Conservation (phyloP, 2,888 invertebrate species). For the Cataglyphis rosenhaueri region DNA sequence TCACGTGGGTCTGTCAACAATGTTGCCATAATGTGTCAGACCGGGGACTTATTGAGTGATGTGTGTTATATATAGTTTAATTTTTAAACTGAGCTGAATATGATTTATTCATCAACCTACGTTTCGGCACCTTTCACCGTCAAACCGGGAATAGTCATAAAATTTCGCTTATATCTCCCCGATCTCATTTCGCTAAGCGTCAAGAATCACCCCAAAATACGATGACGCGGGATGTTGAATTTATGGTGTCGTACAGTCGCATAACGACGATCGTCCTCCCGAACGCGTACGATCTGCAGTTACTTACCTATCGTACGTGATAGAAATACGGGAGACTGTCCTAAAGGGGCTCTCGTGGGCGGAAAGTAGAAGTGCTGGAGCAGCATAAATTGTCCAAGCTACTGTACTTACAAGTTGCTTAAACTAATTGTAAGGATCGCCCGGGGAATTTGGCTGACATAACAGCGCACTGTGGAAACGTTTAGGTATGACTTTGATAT, state of each 20-base stretch:
- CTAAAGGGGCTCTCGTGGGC: constrained; percentile 15
- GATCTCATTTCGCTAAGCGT: constrained; percentile 9
- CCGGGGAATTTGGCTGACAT: constrained; percentile 65
- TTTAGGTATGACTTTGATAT: constrained; percentile 4
- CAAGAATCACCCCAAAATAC: constrained; percentile 12
- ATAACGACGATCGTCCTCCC: constrained; percentile 12
- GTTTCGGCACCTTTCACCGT: not conserved
- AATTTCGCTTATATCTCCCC: not conserved
- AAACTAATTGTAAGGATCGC: constrained; percentile 66
- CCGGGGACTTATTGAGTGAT: too few species aligned
- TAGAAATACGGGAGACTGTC: constrained; percentile 53
- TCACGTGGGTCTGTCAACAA: too few species aligned
- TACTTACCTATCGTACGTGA: constrained; percentile 54
- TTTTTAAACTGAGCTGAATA: not conserved
- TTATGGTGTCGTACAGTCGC: constrained; percentile 26
- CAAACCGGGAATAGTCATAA: constrained; percentile 15
- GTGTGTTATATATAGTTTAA: too few species aligned
- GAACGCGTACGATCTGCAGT: constrained; percentile 29
- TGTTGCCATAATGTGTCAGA: too few species aligned
- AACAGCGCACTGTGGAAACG: constrained; percentile 46
- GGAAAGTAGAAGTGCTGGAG: constrained; percentile 4
- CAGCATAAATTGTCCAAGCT: not conserved
- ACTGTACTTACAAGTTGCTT: constrained; percentile 67
- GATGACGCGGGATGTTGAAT: constrained; percentile 17
- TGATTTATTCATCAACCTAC: not conserved